Evolutionary conservation across 1,140 invertebrate species (phyloP).

Genomic region (Drosophila melanica): DNA sequence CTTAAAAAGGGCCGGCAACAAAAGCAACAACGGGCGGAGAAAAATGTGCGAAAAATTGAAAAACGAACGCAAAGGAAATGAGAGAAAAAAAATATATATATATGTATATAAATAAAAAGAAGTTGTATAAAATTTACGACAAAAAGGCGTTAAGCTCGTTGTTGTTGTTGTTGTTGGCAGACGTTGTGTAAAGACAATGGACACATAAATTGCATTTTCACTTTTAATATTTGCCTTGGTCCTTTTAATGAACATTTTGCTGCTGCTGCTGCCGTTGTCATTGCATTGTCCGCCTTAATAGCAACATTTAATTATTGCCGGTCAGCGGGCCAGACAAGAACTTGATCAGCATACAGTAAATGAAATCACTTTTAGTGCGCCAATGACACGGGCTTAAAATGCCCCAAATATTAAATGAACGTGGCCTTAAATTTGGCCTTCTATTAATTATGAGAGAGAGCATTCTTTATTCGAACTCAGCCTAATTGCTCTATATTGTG

Average conservation of each 20-base stretch:
- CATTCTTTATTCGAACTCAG: too few relatives aligned
- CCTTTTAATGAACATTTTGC: conserved; percentile 57
- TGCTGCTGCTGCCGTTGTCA: conserved; percentile 17
- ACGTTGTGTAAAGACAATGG: conserved; percentile 62
- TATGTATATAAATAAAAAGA: conserved; percentile 20
- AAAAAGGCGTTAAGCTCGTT: conserved; percentile 77
- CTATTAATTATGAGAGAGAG: too few relatives aligned
- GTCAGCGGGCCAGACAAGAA: conserved; percentile 25
- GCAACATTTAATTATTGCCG: conserved; percentile 52
- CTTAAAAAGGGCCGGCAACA: conserved; percentile 73
- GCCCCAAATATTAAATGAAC: background rate
- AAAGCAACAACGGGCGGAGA: conserved; percentile 41
- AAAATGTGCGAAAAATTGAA: conserved; percentile 75
- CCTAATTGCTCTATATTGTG: too few relatives aligned
- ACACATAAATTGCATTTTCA: conserved; percentile 81
- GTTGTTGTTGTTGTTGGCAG: conserved; percentile 42
- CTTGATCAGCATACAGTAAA: conserved; percentile 34
- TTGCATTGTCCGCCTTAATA: conserved; percentile 34
- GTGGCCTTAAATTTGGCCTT: too few relatives aligned
- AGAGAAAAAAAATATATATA: background rate
- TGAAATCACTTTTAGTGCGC: conserved; percentile 15
- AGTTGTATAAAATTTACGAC: conserved; percentile 74
- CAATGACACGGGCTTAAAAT: conserved; percentile 9
- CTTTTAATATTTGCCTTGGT: conserved; percentile 73
- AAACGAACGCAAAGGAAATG: conserved; percentile 45